A percentile compares a stretch with the other conserved stretches of the same genome.
Evolutionary conservation across 2,888 invertebrate genomes (phyloP).

Genomic region (Lasioglossum marginatum): DNA sequence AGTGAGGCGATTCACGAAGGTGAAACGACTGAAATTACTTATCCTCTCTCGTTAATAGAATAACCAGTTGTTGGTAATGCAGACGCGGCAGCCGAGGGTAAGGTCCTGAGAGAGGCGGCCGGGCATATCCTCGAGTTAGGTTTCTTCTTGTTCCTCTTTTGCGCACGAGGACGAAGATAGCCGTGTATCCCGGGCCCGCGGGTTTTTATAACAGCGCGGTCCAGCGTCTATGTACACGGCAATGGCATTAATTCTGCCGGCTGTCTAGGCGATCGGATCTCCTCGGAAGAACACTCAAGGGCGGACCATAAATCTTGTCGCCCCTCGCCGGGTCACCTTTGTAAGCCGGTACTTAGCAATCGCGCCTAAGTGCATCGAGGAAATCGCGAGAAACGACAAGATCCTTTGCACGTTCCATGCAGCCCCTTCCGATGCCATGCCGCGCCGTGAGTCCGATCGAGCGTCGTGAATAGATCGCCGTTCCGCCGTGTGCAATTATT

Average conservation of each 20-base stretch:
- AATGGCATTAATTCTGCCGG: slow-evolving; percentile 60
- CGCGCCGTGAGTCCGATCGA: not conserved
- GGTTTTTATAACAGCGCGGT: slow-evolving; percentile 43
- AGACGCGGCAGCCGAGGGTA: not conserved
- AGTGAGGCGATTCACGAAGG: slow-evolving; percentile 8
- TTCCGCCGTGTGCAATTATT: not conserved
- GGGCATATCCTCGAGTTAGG: slow-evolving; percentile 25
- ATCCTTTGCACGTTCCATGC: not conserved
- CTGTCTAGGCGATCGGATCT: slow-evolving; percentile 60
- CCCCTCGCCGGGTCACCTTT: slow-evolving; percentile 54
- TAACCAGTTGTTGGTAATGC: slow-evolving; percentile 10
- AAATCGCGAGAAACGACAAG: slow-evolving; percentile 41
- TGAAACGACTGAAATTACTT: slow-evolving; percentile 27
- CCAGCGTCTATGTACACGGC: slow-evolving; percentile 36
- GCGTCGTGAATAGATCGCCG: not conserved
- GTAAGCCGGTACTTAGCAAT: slow-evolving; percentile 48
- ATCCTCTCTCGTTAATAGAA: slow-evolving; percentile 34
- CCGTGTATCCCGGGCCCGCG: slow-evolving; percentile 26
- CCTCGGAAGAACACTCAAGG: slow-evolving; percentile 58
- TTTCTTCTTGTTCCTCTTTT: slow-evolving; percentile 20
- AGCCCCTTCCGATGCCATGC: not conserved
- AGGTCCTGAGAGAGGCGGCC: slow-evolving; percentile 11
- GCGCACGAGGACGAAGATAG: slow-evolving; percentile 36
- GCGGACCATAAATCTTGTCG: slow-evolving; percentile 63
- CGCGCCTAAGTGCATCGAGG: slow-evolving; percentile 47